Evolutionary conservation across 1,140 invertebrate genomes (phyloP), one percentile per base, ranked within the genome.

Genomic region (Zaprionus lachaisei): DNA sequence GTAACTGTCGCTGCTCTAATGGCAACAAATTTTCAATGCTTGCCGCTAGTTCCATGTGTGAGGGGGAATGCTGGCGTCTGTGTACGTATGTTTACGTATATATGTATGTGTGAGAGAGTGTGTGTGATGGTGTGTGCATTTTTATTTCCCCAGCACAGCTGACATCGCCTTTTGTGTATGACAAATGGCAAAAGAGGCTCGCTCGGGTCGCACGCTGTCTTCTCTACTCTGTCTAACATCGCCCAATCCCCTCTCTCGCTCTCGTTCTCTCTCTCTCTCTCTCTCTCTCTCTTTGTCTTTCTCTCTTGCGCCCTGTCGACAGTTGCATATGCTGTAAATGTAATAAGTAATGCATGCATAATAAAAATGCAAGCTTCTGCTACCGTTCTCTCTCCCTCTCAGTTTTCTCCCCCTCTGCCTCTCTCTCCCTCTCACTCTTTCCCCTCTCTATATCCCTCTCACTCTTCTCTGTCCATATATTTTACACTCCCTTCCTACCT

Each of bases 11-110:
- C 57, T 26, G 38, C 57, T 34, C 80, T 82, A 79, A 82, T 82
- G 75, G 80, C 80, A 75, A 54, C 57, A 83, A 79, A 78, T 74
- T 78, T 78, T 69, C 74, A 73, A 60, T 67, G 63, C 44, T 38
- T 38, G 28, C 2, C 26, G 20, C 34, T 31, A 26, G n/a, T 54
- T 55, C n/a, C 31, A 34, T 34, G 31, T 11, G 31, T 3, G 9
- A 11, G 9, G 9, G 9, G 9, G 31, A 11, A 11, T 9, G 31
- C 31, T 31, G 31, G 2, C 6, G 28, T 31, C 9, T 14, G 5
- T 38, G 20, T 14, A 34, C 11, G 2, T 2, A 12, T n/a, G 54
- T 15, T n/a, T 15, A 17, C 1, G 26, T 9, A 38, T 15, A 26
- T 49, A 28, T 5, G 0, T 28, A n/a, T 47, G 22, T 44, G 24